Evolutionary conservation across 2,888 invertebrate genomes (phyloP), one percentile per base, ranked within the genome.

Genomic region (Neelides folsomi): DNA sequence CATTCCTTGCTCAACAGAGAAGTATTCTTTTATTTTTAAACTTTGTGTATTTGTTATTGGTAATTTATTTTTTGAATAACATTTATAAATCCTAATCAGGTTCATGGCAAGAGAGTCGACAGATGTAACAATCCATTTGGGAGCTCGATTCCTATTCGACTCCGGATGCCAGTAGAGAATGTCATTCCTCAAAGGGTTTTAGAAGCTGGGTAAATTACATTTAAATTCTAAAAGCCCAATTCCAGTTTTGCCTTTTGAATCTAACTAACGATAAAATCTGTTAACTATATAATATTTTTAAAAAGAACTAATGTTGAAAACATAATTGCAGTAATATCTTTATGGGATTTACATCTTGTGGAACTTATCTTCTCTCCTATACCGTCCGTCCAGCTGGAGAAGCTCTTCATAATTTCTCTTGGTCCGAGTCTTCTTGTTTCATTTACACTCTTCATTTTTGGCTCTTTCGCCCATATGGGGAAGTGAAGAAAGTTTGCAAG

Each of bases 291-390:
- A n/a, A n/a, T n/a, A n/a, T 9, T 10, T 47, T 39, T 4, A 8
- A 47, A 16, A 6, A 47, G 37, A 45, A 9, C 27, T 43, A 13
- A 43, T 18, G 34, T 37, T 20, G 38, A 12, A 38, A 39, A 38
- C 3, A 18, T 39, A 40, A 47, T 72, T 72, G 16, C 65, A 88
- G 89, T 61, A 90, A 93, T 70, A 81, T 92, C 59, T 87, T 89
- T 68, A 86, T 94, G 82, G 94, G 94, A 7, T 83, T 93, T 68
- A 88, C 89, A n/a, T 83, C 87, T 65, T 92, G 92, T 70, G 92
- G 93, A 12, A 86, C 88, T 72, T 93, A 83, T 73, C 78, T 94
- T 59, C 75, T 94, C 63, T 92, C 92, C 58, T 93, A 90, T 71
- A 88, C 86, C 1, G 55, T 58, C 16, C 50, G 63, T 36, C 79